These are phyloP conservation scores for Trogon melanurus DNA, from an alignment of 2,113 vertebrate species.

Conservation along the genomic window DNA sequence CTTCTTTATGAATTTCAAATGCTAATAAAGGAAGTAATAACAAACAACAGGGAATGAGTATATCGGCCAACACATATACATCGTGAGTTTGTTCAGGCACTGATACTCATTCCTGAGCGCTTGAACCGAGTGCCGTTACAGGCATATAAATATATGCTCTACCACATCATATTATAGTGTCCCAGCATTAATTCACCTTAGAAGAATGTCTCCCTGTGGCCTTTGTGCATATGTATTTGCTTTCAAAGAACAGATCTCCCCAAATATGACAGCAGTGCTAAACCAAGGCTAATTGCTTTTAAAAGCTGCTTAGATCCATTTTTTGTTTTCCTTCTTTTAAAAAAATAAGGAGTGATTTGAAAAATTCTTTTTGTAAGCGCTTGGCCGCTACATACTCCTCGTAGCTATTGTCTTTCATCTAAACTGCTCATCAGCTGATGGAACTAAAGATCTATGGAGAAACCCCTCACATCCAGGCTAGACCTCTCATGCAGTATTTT, in stretches of 20 bases:
- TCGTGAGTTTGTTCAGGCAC: conserved; percentile 50
- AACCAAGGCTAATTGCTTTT: not conserved
- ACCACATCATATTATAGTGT: not conserved
- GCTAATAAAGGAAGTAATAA: conserved; percentile 48
- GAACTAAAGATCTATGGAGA: not conserved
- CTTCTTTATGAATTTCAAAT: conserved; percentile 44
- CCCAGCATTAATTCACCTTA: not conserved
- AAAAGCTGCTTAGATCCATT: not conserved
- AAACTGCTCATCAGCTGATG: not conserved
- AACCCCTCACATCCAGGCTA: not conserved
- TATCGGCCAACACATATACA: conserved; percentile 45
- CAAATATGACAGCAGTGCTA: not conserved
- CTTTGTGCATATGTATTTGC: not conserved
- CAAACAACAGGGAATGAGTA: conserved; percentile 17
- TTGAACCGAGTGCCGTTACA: not conserved
- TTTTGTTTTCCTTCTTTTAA: not conserved
- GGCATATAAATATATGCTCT: not conserved
- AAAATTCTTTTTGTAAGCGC: not conserved
- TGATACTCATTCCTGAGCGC: conserved; percentile 23
- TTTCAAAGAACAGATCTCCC: not conserved
- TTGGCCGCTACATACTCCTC: not conserved
- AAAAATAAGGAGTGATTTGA: not conserved
- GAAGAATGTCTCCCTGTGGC: not conserved
- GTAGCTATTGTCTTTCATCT: not conserved
- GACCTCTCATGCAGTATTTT: not conserved